Evolutionary conservation across 2,888 invertebrate species (phyloP).

Genomic region (Clunio marinus): DNA sequence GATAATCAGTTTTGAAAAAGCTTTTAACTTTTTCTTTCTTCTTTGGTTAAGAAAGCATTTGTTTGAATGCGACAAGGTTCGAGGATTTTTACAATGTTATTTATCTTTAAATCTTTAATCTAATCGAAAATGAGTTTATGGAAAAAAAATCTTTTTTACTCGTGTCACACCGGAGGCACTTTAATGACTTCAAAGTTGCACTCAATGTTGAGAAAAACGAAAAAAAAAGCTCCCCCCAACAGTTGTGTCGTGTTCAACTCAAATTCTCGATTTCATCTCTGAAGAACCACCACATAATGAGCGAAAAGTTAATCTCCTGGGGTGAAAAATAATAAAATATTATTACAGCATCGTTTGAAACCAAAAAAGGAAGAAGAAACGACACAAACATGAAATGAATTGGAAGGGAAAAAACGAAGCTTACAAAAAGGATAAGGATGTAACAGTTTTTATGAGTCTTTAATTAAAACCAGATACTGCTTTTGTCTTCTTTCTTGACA

Average conservation of each 20-base stretch:
- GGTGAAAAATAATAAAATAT: conserved; percentile 38
- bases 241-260: neutral
- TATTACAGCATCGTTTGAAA: conserved; percentile 18
- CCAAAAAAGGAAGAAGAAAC: neutral
- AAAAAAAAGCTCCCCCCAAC: too few species aligned
- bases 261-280: neutral
- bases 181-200: conserved; percentile 9
- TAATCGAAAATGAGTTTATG: too few species aligned
- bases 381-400: conserved; percentile 10
- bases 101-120: too few species aligned
- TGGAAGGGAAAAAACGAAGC: neutral
- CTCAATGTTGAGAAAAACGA: neutral
- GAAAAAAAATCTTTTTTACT: neutral
- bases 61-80: too few species aligned
- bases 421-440: conserved; percentile 25
- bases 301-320: conserved; percentile 32
- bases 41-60: too few species aligned
- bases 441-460: conserved; percentile 33
- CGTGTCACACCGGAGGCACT: neutral
- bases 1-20: too few species aligned
- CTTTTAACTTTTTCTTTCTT: too few species aligned
- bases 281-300: conserved; percentile 18
- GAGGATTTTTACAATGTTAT: too few species aligned
- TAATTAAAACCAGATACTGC: conserved; percentile 28
- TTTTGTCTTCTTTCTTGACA: neutral